Conservation (phyloP, 1,140 invertebrate genomes). For the Rhopalosiphum padi region DNA sequence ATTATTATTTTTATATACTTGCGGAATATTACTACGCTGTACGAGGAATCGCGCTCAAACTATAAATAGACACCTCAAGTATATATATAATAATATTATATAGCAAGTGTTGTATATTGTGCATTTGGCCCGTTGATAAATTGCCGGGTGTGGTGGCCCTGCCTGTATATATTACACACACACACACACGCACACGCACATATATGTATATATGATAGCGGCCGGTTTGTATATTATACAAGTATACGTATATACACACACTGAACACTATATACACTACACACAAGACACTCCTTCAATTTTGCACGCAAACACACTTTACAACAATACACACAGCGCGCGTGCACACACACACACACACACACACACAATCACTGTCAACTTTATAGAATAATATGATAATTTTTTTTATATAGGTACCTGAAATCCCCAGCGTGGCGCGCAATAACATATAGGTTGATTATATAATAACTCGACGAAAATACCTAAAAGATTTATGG, state of each 20-base stretch:
- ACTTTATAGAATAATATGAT: neutral
- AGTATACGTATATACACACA: neutral
- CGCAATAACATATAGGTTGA: neutral
- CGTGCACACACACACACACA: neutral
- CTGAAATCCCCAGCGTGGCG: neutral
- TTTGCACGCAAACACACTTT: conserved; percentile 2
- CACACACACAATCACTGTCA: neutral
- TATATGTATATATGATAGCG: no score
- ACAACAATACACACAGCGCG: neutral
- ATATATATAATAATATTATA: neutral
- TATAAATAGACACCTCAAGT: conserved; percentile 41
- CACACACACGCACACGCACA: no score
- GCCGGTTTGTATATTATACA: neutral
- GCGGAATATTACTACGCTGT: neutral
- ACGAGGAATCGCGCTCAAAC: neutral
- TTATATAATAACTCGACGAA: neutral
- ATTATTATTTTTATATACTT: neutral
- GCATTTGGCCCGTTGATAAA: conserved; percentile 44
- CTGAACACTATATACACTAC: neutral
- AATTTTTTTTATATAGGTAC: neutral
- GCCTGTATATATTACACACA: conserved; percentile 13
- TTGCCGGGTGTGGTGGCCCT: conserved; percentile 36
- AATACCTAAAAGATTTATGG: neutral
- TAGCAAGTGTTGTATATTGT: neutral
- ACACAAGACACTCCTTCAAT: neutral